Evolutionary conservation across 2,888 invertebrate genomes (phyloP).

Genomic region (Drosophila peninsularis): DNA sequence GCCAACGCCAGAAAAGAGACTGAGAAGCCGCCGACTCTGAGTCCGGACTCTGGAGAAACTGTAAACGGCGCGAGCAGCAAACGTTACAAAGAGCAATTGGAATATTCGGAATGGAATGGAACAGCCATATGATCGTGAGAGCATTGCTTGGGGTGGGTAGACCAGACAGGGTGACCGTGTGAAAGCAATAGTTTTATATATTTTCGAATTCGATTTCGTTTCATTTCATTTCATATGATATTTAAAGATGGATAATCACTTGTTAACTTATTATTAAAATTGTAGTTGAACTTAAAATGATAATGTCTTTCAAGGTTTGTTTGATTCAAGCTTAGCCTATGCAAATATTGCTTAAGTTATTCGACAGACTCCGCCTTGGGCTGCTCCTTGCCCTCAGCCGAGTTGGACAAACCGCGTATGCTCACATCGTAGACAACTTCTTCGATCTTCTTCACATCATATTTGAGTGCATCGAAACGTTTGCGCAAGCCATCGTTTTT

Average conservation of each 20-base stretch:
- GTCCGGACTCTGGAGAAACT: conserved; percentile 19
- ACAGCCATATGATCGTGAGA: conserved; percentile 63
- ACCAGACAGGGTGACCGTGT: conserved; percentile 34
- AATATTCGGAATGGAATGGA: conserved; percentile 15
- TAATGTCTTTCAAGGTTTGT: conserved; percentile 7
- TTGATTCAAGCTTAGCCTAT: conserved; percentile 16
- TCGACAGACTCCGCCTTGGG: conserved; percentile 25
- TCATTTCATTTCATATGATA: neutral
- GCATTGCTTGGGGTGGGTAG: conserved; percentile 24
- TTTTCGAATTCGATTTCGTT: conserved; percentile 22
- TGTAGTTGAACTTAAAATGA: conserved; percentile 16
- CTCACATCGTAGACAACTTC: conserved; percentile 94
- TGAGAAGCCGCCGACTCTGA: conserved; percentile 35
- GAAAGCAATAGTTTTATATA: conserved; percentile 7
- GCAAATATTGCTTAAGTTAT: conserved; percentile 17
- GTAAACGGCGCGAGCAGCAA: conserved; percentile 24
- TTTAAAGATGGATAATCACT: conserved; percentile 5
- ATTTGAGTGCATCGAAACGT: conserved; percentile 94
- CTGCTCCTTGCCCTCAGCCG: conserved; percentile 42
- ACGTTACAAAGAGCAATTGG: conserved; percentile 13
- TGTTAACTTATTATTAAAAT: conserved; percentile 10
- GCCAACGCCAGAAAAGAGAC: conserved; percentile 57
- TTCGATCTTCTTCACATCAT: conserved; percentile 97
- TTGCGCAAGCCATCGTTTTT: conserved; percentile 96
- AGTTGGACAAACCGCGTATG: conserved; percentile 88